These are phyloP conservation scores for Bos taurus DNA, from an alignment of 2,113 vertebrate genomes.

Conservation along the genomic window ARS-UCD2.0 NC_037339.1:60416001-60416500, in stretches of 20 bases:
- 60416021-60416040: neutral
- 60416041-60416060: neutral
- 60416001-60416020: neutral
- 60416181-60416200: neutral
- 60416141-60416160: neutral
- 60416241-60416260: neutral
- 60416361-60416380: neutral
- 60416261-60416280: neutral
- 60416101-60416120: neutral
- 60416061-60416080: neutral
- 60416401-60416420: neutral
- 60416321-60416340: neutral
- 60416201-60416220: neutral
- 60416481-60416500: neutral
- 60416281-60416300: neutral
- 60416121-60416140: neutral
- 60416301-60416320: neutral
- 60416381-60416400: neutral
- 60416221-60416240: neutral
- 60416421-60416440: neutral
- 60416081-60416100: neutral
- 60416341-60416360: neutral
- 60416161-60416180: neutral
- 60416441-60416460: neutral
- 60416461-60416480: neutral